phyloP scores from a whole-genome alignment of 2,113 vertebrate species.

The Noturus placidus region DNA sequence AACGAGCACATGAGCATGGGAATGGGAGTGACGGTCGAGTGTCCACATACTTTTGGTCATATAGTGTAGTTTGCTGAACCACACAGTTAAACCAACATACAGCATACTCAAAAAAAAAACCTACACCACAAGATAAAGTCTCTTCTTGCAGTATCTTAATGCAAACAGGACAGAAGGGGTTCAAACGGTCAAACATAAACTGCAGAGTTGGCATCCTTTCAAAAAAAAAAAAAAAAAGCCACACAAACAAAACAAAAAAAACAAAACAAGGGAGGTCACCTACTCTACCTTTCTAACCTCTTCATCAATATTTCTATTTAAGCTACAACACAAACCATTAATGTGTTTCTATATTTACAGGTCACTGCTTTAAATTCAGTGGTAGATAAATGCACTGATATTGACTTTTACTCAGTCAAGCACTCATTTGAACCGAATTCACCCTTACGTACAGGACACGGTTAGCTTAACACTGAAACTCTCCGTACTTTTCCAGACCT shows the following conservation, averaged over 20 bases:
- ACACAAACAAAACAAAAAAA: no score
- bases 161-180: conserved; percentile 61
- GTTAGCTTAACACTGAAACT: neutral
- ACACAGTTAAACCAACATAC: neutral
- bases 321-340: conserved; percentile 1
- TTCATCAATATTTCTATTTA: conserved; percentile 31
- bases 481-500: neutral
- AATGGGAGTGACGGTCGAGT: neutral
- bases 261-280: neutral
- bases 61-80: neutral
- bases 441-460: neutral
- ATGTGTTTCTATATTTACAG: conserved; percentile 1
- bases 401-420: neutral
- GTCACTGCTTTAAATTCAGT: neutral
- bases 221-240: conserved; percentile 28
- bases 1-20: neutral
- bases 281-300: conserved; percentile 33
- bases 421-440: neutral
- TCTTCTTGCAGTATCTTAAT: neutral
- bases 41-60: neutral
- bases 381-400: neutral
- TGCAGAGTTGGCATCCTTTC: conserved; percentile 61
- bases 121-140: neutral
- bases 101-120: neutral
- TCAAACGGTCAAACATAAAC: conserved; percentile 66